A percentile compares a stretch with the other conserved stretches of the same genome.
phyloP scores from a whole-genome alignment of 2,797 vertebrate species.

The Acanthurus leucopareius region DNA sequence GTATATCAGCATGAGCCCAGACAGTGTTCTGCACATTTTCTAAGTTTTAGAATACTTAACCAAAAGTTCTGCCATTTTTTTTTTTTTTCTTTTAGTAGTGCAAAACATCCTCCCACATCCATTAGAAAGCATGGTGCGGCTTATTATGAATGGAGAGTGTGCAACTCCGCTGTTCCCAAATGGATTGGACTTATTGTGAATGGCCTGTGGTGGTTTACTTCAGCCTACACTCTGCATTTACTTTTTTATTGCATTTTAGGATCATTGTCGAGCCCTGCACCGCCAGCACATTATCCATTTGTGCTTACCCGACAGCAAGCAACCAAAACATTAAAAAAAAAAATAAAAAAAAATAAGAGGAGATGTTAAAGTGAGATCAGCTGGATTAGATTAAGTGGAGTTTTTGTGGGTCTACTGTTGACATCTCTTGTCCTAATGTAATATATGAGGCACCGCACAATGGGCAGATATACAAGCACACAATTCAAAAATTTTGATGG shows the following conservation, averaged over 20 bases:
- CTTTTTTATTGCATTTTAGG: slow-evolving; percentile 58
- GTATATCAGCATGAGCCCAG: neutral
- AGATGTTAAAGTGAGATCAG: slow-evolving; percentile 23
- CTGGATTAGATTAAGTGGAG: slow-evolving; percentile 10
- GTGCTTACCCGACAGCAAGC: slow-evolving; percentile 25
- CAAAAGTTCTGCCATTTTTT: slow-evolving; percentile 15
- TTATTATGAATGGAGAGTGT: slow-evolving; percentile 55
- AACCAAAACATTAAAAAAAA: slow-evolving; percentile 27
- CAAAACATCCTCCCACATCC: slow-evolving; percentile 50
- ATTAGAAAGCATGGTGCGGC: slow-evolving; percentile 36
- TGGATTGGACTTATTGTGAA: slow-evolving; percentile 46
- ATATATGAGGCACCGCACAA: too few species aligned
- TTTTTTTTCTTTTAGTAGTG: neutral
- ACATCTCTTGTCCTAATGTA: neutral
- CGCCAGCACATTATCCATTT: slow-evolving; percentile 39
- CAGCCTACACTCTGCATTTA: slow-evolving; percentile 53
- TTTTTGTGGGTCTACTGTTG: neutral
- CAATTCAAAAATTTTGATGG: slow-evolving; percentile 32
- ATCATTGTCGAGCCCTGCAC: slow-evolving; percentile 46
- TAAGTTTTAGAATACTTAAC: slow-evolving; percentile 3
- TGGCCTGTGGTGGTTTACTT: slow-evolving; percentile 50
- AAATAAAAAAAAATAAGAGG: neutral
- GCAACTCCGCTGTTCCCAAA: slow-evolving; percentile 47
- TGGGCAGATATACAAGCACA: slow-evolving; percentile 14
- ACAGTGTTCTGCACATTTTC: neutral